Base-by-base conservation (phyloP, 2,888 invertebrate genomes). In the Pyrocoelia pectoralis region DNA sequence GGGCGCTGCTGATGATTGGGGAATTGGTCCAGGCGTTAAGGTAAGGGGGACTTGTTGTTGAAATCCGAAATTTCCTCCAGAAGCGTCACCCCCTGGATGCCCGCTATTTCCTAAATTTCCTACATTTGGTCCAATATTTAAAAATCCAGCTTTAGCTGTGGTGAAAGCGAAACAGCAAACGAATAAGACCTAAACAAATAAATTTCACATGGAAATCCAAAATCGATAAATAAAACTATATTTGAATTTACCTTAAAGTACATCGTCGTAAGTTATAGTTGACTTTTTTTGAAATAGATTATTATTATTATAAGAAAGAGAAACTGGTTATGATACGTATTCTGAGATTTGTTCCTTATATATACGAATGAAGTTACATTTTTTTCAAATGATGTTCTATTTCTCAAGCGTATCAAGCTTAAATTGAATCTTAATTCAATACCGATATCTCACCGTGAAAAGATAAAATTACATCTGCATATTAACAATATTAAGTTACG, bases 31-130 rank as follows among this genome's bases (percentile, higher is more conserved):
- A 10, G 61, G 56, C 10, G 40, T 56, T 54, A 65, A 57, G 14
- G 57, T 65, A 43, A 65, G 61, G 6, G 65, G 65, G 8, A 57
- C 65, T 43, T 60, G 61, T 49, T 56, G 60, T 33, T 65, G 65
- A 49, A 19, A 60, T n/a, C 49, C 53, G 17, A 56, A 65, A 18
- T 40, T 56, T 15, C 56, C 48, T n/a, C 17, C 55, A 8, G 60
- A 17, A 28, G 38, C 29, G 13, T 38, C 49, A 10, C 41, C 54
- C 9, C 29, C 38, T n/a, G 17, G 46, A n/a, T 46, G 46, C 5
- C 62, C 49, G 38, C 19, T 46, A 17, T 38, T 52, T 15, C 49
- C 40, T 6, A 55, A 55, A 29, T 48, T 41, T n/a, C 33, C 18
- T 5, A 46, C 48, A 50, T 18, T 58, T 55, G 58, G 63, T 4